phyloP scores from a whole-genome alignment of 2,797 vertebrate species.

The Pteronotus mesoamericanus region DNA sequence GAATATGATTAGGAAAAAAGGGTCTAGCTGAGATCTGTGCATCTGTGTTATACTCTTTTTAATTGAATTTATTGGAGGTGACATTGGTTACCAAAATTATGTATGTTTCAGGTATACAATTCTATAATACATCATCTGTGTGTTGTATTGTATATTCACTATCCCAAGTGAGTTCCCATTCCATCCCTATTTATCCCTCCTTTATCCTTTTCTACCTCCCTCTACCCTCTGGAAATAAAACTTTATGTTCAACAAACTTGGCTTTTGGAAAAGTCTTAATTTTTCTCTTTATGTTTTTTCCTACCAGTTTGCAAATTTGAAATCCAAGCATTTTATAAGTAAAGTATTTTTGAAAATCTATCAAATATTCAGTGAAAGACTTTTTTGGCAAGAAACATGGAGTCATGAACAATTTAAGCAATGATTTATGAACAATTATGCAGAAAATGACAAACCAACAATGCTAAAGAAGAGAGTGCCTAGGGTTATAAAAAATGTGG shows the following conservation, averaged over 20 bases:
- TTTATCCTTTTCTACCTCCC: not conserved
- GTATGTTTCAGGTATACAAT: not conserved
- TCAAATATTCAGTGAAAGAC: slow-evolving; percentile 12
- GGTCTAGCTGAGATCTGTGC: not conserved
- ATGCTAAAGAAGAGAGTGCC: not conserved
- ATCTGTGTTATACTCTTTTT: not conserved
- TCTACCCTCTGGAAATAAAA: slow-evolving; percentile 15
- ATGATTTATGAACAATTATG: slow-evolving; percentile 55
- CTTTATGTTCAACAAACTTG: not conserved
- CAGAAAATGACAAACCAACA: slow-evolving; percentile 43
- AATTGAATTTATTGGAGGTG: not conserved
- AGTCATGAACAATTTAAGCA: slow-evolving; percentile 29
- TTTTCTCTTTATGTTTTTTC: slow-evolving; percentile 4
- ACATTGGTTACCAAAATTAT: not conserved
- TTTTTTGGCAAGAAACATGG: slow-evolving; percentile 38
- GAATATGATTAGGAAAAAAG: not conserved
- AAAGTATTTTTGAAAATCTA: slow-evolving; percentile 32
- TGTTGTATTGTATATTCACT: not conserved
- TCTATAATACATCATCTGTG: not conserved
- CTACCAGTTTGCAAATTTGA: slow-evolving; percentile 30
- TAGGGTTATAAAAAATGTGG: not conserved
- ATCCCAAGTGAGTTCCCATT: not conserved
- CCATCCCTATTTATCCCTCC: not conserved
- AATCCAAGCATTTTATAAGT: slow-evolving; percentile 13
- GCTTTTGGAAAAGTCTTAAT: not conserved